Base-by-base conservation (phyloP, 1,140 invertebrate species). In the Hesperophylax magnus region DNA sequence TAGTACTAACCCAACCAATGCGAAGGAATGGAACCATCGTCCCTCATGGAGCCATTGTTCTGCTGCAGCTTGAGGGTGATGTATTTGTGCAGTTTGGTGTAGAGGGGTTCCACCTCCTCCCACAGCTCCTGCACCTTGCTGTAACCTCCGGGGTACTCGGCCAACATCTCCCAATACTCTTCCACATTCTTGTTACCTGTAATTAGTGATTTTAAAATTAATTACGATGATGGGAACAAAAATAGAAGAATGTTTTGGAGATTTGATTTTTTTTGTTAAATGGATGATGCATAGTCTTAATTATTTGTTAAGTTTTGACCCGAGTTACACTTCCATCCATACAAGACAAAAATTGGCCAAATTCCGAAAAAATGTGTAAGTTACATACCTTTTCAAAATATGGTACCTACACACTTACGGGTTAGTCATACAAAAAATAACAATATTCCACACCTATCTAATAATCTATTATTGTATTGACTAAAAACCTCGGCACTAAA, bases 111-210 rank as follows among this genome's bases (percentile, higher is more conserved):
- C 14, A 93, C 86, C 58, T 89, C 86, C 34, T 88, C 87, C 92
- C 92, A 92, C 76, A 92, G 86, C 54, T 87, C 86, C 11, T 89
- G 86, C 2, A 90, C 89, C 52, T 90, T 86, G 3, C 89, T 80
- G 67, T 91, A 91, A 1, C 89, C 92, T 5, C 89, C 87, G 75
- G 89, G 86, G 77, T 91, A 91, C 78, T 91, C 92, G 6, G 84
- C 86, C 11, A 93, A 85, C 39, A 89, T 88, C 82, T 93, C 92
- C 93, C 93, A 93, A 84, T 93, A 93, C 60, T 89, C 87, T 81
- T 89, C 86, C 0, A 91, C 88, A 47, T 88, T 85, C 20, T 88
- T 84, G 69, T 47, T 31, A 15, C 58, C 75, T 77, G 34, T 1
- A 77, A 61, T 14, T 20, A 47, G 9, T 8, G 1, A 39, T 39